These are phyloP conservation scores for Drosophila ananassae DNA, from an alignment of 1,140 invertebrate species.

Conservation along the genomic window DNA sequence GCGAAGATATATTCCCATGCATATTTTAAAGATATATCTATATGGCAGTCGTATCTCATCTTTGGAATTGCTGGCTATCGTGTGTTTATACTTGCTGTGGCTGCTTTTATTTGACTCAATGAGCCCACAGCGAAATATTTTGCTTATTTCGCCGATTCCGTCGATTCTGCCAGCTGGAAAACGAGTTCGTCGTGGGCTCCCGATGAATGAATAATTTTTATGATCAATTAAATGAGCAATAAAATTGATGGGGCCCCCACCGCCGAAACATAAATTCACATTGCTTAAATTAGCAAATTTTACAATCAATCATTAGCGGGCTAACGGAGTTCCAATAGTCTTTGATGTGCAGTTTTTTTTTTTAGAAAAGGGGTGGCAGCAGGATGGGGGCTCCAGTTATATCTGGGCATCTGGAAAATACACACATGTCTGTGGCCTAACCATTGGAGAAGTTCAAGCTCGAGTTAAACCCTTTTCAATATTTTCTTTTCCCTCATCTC, in stretches of 20 bases:
- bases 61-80: slow-evolving; percentile 42
- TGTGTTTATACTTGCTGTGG: slow-evolving; percentile 33
- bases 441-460: slow-evolving; percentile 63
- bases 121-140: slow-evolving; percentile 50
- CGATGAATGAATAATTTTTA: slow-evolving; percentile 81
- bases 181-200: slow-evolving; percentile 37
- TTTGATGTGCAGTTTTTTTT: slow-evolving; percentile 63
- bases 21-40: slow-evolving; percentile 69
- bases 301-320: slow-evolving; percentile 77
- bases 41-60: slow-evolving; percentile 52
- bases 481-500: slow-evolving; percentile 50
- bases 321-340: slow-evolving; percentile 41
- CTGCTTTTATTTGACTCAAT: slow-evolving; percentile 31
- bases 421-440: slow-evolving; percentile 60
- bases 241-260: slow-evolving; percentile 68
- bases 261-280: slow-evolving; percentile 69
- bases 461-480: slow-evolving; percentile 77
- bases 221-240: slow-evolving; percentile 80
- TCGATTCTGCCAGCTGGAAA: slow-evolving; percentile 14
- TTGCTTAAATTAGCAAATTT: slow-evolving; percentile 81
- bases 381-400: slow-evolving; percentile 9
- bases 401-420: slow-evolving; percentile 22
- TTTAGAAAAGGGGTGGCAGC: slow-evolving; percentile 5
- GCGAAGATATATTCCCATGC: slow-evolving; percentile 50
- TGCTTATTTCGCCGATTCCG: slow-evolving; percentile 50